Evolutionary conservation across 2,888 invertebrate species (phyloP).

Genomic region (Ferrisia virgata): DNA sequence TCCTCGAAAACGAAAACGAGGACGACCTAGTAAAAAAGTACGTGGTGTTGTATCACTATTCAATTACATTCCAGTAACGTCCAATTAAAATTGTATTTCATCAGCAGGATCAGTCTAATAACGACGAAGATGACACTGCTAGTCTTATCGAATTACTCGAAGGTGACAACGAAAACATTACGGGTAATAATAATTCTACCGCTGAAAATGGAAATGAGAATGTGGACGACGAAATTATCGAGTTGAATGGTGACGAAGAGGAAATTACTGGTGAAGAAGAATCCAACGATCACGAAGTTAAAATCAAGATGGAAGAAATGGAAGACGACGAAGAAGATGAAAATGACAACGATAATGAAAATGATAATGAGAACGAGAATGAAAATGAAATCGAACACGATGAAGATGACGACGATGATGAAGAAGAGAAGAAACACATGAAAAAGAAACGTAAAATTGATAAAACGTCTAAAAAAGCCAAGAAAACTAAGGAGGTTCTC

Average conservation of each 20-base stretch:
- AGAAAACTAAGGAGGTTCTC: slow-evolving; percentile 48
- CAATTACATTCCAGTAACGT: not conserved
- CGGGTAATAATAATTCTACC: not conserved
- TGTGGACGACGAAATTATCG: slow-evolving; percentile 47
- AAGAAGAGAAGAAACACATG: slow-evolving; percentile 48
- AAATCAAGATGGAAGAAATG: slow-evolving; percentile 47
- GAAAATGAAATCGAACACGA: slow-evolving; percentile 49
- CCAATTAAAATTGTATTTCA: not conserved
- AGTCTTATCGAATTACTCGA: slow-evolving; percentile 37
- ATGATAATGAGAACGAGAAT: slow-evolving; percentile 46
- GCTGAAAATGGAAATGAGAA: slow-evolving; percentile 33
- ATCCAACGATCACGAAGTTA: slow-evolving; percentile 54
- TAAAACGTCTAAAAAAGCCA: slow-evolving; percentile 39
- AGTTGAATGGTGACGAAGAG: slow-evolving; percentile 52
- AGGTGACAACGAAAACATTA: not conserved
- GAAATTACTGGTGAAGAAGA: slow-evolving; percentile 29
- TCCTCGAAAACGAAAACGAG: slow-evolving; percentile 46
- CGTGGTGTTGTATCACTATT: not conserved
- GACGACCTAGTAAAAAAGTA: slow-evolving; percentile 45
- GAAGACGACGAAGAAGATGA: slow-evolving; percentile 45
- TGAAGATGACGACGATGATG: slow-evolving; percentile 48
- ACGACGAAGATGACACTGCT: not conserved
- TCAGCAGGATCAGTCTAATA: not conserved
- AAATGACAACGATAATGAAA: slow-evolving; percentile 47
- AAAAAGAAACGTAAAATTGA: slow-evolving; percentile 49